Conservation (phyloP, 2,797 vertebrate genomes). For the Bufotes viridis region DNA sequence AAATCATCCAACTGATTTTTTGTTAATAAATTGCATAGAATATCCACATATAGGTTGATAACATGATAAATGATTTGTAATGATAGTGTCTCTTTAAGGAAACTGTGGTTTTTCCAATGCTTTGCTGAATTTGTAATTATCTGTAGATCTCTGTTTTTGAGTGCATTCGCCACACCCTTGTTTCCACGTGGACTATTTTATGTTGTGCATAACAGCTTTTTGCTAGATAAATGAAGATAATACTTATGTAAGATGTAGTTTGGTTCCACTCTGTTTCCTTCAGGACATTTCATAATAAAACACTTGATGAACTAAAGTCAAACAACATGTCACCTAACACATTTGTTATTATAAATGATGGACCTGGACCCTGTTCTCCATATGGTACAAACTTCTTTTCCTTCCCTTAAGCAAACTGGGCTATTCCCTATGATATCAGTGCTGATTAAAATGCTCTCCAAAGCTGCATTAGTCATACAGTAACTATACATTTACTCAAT, state of each 20-base stretch:
- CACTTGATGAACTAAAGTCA: slow-evolving; percentile 31
- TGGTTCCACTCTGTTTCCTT: slow-evolving; percentile 37
- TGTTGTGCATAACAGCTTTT: slow-evolving; percentile 13
- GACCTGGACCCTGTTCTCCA: background rate
- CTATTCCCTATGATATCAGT: background rate
- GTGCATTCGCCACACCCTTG: background rate
- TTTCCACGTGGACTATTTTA: slow-evolving; percentile 20
- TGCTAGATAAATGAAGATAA: slow-evolving; percentile 21
- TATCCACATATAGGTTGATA: no score
- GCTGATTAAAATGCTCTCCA: background rate
- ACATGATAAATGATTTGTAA: no score
- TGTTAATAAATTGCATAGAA: no score
- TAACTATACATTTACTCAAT: slow-evolving; percentile 22
- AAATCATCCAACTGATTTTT: no score
- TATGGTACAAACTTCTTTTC: background rate
- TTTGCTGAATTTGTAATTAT: slow-evolving; percentile 17
- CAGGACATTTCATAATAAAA: slow-evolving; percentile 39
- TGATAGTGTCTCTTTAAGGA: no score
- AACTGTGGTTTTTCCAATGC: background rate
- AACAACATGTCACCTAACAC: slow-evolving; percentile 36
- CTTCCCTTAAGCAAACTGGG: background rate
- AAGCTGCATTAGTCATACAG: background rate
- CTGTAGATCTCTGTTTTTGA: background rate
- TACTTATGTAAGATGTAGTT: slow-evolving; percentile 1
- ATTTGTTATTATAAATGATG: slow-evolving; percentile 2